Percentiles rank a stretch among this genome's conserved stretches.
Conservation (phyloP, 2,113 vertebrate genomes). For the Marmota flaviventris region DNA sequence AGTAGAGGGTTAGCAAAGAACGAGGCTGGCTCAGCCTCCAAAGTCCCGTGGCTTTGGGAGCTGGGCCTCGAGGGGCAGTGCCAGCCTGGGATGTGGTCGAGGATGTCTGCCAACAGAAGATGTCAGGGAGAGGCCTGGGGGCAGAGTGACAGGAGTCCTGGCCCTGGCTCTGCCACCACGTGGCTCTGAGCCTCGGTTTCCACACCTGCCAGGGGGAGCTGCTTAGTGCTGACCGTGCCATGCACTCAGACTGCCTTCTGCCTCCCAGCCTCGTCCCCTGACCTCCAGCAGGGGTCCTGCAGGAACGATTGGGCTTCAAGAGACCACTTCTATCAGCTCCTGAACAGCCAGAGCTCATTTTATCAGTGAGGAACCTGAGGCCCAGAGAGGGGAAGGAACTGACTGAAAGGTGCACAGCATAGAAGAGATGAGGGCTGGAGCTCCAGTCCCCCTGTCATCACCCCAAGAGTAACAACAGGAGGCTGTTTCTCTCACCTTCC, state of each 20-base stretch:
- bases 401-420: neutral
- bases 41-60: rapidly evolving
- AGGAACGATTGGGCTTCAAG: rapidly evolving
- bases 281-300: neutral
- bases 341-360: neutral
- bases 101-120: too few relatives aligned
- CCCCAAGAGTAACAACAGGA: rapidly evolving
- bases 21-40: too few relatives aligned
- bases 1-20: too few relatives aligned
- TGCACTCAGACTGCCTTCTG: too few relatives aligned
- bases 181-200: conserved; percentile 11
- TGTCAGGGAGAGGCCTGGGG: neutral
- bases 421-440: too few relatives aligned
- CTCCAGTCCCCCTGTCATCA: rapidly evolving
- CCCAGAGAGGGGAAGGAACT: neutral
- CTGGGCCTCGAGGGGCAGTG: rapidly evolving
- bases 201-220: neutral
- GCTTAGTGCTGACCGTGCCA: rapidly evolving
- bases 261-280: neutral
- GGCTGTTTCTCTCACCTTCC: conserved; percentile 5
- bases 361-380: neutral
- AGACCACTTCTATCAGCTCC: neutral
- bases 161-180: neutral
- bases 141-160: too few relatives aligned
- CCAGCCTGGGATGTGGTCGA: rapidly evolving